Base-by-base conservation (phyloP, 2,888 invertebrate species). In the Eustalomyia histrio region DNA sequence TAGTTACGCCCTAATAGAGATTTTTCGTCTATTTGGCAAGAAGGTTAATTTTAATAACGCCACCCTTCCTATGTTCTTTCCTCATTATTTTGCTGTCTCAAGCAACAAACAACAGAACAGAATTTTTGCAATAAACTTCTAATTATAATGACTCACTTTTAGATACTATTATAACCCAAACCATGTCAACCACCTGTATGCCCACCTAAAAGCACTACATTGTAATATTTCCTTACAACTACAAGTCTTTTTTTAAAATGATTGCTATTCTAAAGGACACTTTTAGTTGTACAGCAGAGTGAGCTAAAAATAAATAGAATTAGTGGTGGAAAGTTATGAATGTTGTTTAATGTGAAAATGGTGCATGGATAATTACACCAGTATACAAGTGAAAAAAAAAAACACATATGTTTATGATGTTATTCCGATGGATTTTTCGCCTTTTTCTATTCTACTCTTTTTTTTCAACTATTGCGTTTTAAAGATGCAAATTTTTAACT, bases 101-200 rank as follows among this genome's bases (percentile, higher is more conserved):
- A 14, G 39, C 10, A 50, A 60, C 33, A 61, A 3, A 29, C 3
- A 29, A 29, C 29, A 29, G 7, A 29, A 1, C 29, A 29, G 5
- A 4, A 29, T 53, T 53, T 53, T 68, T 68, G 43, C 21, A 29
- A 55, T 47, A 68, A 76, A 64, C 63, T 47, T 63, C 14, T 57
- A 68, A 57, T 43, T 47, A 63, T 35, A 69, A 33, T 52, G 57
- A 50, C 50, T 68, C 16, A 33, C 18, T 52, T 35, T 39, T 17
- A 47, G 35, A 24, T n/a, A 69, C 57, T 17, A 39, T 57, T 33
- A 50, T 29, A 39, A 50, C 69, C 69, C 33, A 69, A 57, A 39
- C 24, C n/a, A 14, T n/a, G 35, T 10, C 24, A 69, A 69, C 63
- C 76, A 76, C 76, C 69, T 69, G 68, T 57, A 69, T 55, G n/a